A percentile compares a stretch with the other conserved stretches of the same genome.
Conservation (phyloP, 92 coral and sea anemone genomes). For the Zoanthus sociatus region DNA sequence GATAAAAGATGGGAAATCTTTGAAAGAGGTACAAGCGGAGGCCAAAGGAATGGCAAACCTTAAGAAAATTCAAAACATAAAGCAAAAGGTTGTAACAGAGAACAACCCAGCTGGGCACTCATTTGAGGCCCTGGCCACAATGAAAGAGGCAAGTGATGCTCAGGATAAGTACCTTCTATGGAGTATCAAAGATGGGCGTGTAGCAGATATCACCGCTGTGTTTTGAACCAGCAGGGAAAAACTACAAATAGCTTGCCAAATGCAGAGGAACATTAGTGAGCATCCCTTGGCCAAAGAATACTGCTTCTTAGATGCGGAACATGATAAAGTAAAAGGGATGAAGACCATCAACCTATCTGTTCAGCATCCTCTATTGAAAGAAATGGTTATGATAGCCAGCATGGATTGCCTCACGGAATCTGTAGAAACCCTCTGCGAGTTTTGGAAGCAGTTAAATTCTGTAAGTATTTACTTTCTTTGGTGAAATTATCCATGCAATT, state of each 20-base stretch:
- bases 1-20: slow-evolving; percentile 58
- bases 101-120: slow-evolving; percentile 66
- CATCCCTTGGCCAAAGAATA: slow-evolving; percentile 56
- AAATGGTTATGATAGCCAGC: slow-evolving; percentile 65
- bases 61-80: slow-evolving; percentile 64
- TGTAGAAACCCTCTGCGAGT: slow-evolving; percentile 70
- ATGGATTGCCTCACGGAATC: slow-evolving; percentile 68
- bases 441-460: slow-evolving; percentile 63
- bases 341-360: slow-evolving; percentile 70
- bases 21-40: slow-evolving; percentile 57
- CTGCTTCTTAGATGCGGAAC: slow-evolving; percentile 74
- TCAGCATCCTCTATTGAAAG: slow-evolving; percentile 65
- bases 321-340: slow-evolving; percentile 68
- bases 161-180: slow-evolving; percentile 63
- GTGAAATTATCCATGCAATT: background rate
- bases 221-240: slow-evolving; percentile 64
- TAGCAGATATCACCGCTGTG: slow-evolving; percentile 59
- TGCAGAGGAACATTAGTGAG: slow-evolving; percentile 48
- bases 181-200: slow-evolving; percentile 66
- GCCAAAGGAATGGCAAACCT: slow-evolving; percentile 68
- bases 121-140: slow-evolving; percentile 75
- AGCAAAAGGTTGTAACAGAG: slow-evolving; percentile 61
- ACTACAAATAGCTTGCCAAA: slow-evolving; percentile 55
- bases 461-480: slow-evolving; percentile 40
- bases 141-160: slow-evolving; percentile 64